These are phyloP conservation scores for Amphipyra berbera DNA, from an alignment of 2,888 invertebrate genomes.

Conservation along the genomic window DNA sequence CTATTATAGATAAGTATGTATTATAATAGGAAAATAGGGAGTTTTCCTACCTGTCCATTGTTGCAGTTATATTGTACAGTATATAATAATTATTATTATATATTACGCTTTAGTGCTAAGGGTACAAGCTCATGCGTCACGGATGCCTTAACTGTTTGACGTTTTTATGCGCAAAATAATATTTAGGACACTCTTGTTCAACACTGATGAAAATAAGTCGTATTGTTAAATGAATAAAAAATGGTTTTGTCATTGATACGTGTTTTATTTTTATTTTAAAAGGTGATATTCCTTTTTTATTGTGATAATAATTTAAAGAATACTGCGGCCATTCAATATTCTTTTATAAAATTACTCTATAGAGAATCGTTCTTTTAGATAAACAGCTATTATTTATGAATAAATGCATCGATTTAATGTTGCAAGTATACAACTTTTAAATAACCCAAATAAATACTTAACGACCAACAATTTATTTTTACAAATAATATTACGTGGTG, in stretches of 20 bases:
- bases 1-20: neutral
- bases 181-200: conserved; percentile 52
- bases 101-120: conserved; percentile 57
- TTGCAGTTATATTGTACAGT: conserved; percentile 49
- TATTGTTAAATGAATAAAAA: conserved; percentile 45
- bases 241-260: conserved; percentile 45
- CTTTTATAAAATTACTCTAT: too few species aligned
- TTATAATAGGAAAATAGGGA: conserved; percentile 8
- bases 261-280: conserved; percentile 18
- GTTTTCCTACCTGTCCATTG: conserved; percentile 48
- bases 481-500: too few species aligned
- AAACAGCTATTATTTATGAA: too few species aligned
- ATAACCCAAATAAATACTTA: too few species aligned
- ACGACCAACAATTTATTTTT: too few species aligned
- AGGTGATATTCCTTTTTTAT: too few species aligned
- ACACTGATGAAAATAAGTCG: conserved; percentile 36
- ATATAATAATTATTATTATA: conserved; percentile 1
- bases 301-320: too few species aligned
- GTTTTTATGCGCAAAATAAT: conserved; percentile 53
- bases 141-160: conserved; percentile 59
- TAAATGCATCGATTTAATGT: too few species aligned
- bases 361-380: too few species aligned
- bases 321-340: too few species aligned
- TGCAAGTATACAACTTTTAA: too few species aligned
- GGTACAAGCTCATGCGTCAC: conserved; percentile 54